Evolutionary conservation across 2,888 invertebrate genomes (phyloP).

Genomic region (Tachina lurida): DNA sequence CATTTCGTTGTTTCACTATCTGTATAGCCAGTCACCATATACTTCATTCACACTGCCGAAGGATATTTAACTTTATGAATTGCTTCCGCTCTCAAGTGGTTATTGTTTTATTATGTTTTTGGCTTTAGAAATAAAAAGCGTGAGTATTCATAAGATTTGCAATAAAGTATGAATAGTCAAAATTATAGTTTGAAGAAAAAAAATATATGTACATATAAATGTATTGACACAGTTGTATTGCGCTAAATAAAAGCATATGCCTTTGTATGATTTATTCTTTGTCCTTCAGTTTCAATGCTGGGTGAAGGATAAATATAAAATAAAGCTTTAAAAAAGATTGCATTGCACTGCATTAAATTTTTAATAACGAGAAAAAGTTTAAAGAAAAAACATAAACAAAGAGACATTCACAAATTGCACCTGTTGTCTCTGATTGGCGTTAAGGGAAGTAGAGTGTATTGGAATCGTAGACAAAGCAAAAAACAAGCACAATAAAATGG

Average conservation of each 20-base stretch:
- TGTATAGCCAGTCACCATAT: not conserved
- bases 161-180: conserved; percentile 1
- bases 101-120: conserved; percentile 37
- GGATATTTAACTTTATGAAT: conserved; percentile 65
- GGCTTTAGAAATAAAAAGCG: not conserved
- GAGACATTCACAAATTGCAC: not conserved
- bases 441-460: not conserved
- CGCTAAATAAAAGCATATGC: not conserved
- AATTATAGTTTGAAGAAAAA: not conserved
- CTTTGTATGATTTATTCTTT: not conserved
- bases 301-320: not conserved
- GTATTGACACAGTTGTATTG: not conserved
- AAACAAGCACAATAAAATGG: too few relatives aligned
- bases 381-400: not conserved
- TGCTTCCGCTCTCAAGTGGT: conserved; percentile 55
- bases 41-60: conserved; percentile 42
- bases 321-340: not conserved
- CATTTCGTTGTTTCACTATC: conserved; percentile 16
- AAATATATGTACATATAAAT: not conserved
- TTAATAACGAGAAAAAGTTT: not conserved
- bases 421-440: not conserved
- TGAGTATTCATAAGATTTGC: not conserved
- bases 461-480: not conserved
- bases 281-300: conserved; percentile 24
- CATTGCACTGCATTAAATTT: not conserved